These are phyloP conservation scores for Sinocyclocheilus rhinocerous DNA, from an alignment of 2,113 vertebrate species.

Conservation along the genomic window DNA sequence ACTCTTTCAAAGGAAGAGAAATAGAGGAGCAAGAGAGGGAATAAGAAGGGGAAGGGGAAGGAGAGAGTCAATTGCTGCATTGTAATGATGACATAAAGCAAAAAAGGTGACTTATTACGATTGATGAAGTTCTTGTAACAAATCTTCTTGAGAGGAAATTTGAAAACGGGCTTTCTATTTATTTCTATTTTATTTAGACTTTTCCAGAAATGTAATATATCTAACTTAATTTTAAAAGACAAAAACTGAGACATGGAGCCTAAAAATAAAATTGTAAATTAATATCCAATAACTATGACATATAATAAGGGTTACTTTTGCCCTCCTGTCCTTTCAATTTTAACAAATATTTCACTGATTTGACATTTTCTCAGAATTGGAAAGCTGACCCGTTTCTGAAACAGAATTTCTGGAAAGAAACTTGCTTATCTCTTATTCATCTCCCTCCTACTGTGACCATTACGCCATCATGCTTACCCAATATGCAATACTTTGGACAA, in stretches of 20 bases:
- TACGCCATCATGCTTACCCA: slow-evolving; percentile 50
- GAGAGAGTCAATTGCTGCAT: background rate
- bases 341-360: slow-evolving; percentile 14
- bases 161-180: background rate
- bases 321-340: background rate
- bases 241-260: slow-evolving; percentile 9
- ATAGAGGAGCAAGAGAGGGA: background rate
- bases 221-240: background rate
- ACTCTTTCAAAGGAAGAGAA: slow-evolving; percentile 68
- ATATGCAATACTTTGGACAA: slow-evolving; percentile 38
- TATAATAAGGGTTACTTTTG: background rate
- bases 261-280: background rate
- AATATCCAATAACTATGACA: background rate
- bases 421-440: slow-evolving; percentile 52
- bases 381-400: slow-evolving; percentile 22
- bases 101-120: background rate
- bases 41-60: background rate
- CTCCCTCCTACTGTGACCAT: slow-evolving; percentile 51
- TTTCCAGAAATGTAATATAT: background rate
- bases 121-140: background rate
- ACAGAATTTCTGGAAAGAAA: slow-evolving; percentile 47
- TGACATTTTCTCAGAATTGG: slow-evolving; percentile 11
- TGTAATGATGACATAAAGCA: background rate
- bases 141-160: background rate
- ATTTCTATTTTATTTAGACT: background rate